These are phyloP conservation scores for Scaptomyza polygonia DNA, from an alignment of 2,888 invertebrate species.

Conservation along the genomic window DNA sequence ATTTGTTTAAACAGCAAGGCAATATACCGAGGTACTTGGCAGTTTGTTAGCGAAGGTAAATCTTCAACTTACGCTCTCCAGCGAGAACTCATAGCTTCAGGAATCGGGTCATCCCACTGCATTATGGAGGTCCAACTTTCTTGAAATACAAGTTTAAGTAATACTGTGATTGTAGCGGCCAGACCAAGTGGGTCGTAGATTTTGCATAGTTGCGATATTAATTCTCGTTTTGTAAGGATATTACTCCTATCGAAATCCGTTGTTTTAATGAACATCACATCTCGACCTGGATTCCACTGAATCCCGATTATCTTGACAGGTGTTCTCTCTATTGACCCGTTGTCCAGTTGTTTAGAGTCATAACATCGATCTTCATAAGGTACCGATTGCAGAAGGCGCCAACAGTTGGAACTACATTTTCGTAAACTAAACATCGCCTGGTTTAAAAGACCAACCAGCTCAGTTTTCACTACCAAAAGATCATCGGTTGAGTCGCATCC, in stretches of 20 bases:
- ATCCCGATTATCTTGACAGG: neutral
- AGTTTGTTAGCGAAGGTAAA: neutral
- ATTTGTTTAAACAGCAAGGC: neutral
- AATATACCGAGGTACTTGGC: neutral
- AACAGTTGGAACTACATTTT: neutral
- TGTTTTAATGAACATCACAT: neutral
- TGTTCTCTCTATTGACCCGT: no score
- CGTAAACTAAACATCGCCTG: neutral
- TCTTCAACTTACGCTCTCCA: neutral
- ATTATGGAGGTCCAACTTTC: neutral
- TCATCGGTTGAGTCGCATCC: neutral
- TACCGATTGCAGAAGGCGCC: neutral
- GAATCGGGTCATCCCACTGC: neutral
- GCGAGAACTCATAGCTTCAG: neutral
- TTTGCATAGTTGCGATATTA: neutral
- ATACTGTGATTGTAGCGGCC: neutral
- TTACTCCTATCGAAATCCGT: neutral
- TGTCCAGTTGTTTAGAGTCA: no score
- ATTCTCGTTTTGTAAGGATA: neutral
- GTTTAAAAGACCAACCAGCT: neutral
- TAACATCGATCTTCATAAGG: neutral
- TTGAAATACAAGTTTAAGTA: neutral
- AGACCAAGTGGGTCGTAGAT: constrained; percentile 1
- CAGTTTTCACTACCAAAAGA: neutral
- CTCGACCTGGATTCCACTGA: neutral